Evolutionary conservation across 2,888 invertebrate species (phyloP).

Genomic region (Plagodis dolabraria): DNA sequence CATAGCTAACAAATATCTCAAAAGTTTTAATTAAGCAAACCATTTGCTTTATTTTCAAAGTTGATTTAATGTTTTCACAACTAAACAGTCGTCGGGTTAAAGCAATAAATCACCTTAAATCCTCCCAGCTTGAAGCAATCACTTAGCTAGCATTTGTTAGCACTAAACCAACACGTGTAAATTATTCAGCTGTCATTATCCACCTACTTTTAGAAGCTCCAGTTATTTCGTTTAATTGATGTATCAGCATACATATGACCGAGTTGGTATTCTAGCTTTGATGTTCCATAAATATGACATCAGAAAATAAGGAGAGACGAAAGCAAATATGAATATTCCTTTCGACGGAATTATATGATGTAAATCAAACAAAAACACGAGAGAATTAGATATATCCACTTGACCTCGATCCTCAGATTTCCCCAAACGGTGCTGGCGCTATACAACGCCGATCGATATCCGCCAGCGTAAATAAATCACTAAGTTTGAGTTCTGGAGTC

Average conservation of each 20-base stretch:
- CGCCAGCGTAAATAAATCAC: slow-evolving; percentile 78
- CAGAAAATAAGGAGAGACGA: slow-evolving; percentile 28
- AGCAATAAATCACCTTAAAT: slow-evolving; percentile 49
- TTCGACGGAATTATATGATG: slow-evolving; percentile 56
- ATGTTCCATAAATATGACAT: slow-evolving; percentile 31
- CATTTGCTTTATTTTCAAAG: slow-evolving; percentile 24
- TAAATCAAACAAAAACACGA: slow-evolving; percentile 67
- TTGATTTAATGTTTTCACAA: slow-evolving; percentile 25
- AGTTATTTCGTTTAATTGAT: slow-evolving; percentile 28
- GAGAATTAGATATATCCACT: slow-evolving; percentile 63
- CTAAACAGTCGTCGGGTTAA: slow-evolving; percentile 31
- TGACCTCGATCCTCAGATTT: slow-evolving; percentile 72
- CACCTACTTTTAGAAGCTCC: slow-evolving; percentile 12
- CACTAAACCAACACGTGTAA: slow-evolving; percentile 51
- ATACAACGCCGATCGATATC: slow-evolving; percentile 70
- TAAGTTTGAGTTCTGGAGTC: slow-evolving; percentile 58
- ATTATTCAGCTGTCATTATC: slow-evolving; percentile 55
- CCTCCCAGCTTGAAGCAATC: slow-evolving; percentile 50
- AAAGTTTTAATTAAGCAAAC: slow-evolving; percentile 19
- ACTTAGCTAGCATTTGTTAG: slow-evolving; percentile 49
- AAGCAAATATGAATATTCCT: slow-evolving; percentile 40
- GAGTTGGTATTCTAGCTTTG: slow-evolving; percentile 20
- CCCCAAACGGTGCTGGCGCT: slow-evolving; percentile 63
- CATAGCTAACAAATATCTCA: slow-evolving; percentile 5
- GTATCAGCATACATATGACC: slow-evolving; percentile 13